Base-by-base conservation (phyloP, 1,140 invertebrate genomes). In the Pseudomyrmex pallidus region DNA sequence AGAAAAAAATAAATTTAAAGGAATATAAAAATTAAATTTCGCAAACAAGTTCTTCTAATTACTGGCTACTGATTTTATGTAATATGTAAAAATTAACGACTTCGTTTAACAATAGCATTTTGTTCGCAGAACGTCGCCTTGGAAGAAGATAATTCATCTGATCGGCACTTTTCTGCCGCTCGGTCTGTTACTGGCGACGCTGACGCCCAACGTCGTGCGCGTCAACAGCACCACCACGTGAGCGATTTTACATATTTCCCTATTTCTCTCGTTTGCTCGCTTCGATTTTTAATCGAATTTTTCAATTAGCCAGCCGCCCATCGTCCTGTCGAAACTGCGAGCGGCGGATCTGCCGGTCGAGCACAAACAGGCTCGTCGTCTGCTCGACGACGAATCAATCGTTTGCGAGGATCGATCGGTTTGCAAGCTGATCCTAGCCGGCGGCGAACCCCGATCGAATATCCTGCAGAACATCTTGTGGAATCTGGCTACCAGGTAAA, bases 91-190 rank as follows among this genome's bases (percentile, higher is more conserved):
- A 35, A 5, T 35, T 35, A 35, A 35, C 7, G 35, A 35, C 35
- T 35, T 35, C 5, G 35, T 35, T 35, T 35, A 64, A 76, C 9
- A 0, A 15, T 15, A 68, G 25, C 9, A 15, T 44, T 9, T 68
- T 8, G 13, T 85, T 90, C 72, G 0, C 68, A 93, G 92, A 52
- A 20, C 90, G 13, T 91, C 91, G 35, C 88, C 92, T 2, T 94
- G 93, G 93, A 93, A 91, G 74, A 94, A 94, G 82, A 92, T 94
- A 2, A 74, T 94, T 13, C 92, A 92, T 57, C 82, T 94, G 46
- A 91, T 94, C 68, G 91, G 93, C 17, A 89, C 94, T 46, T 92
- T 94, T 68, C 66, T 95, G 46, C 94, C 94, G 0, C 82, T 94
- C 12, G 94, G 94, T 35, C 83, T 95, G 57, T 90, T 94, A 22